Evolutionary conservation across 2,888 invertebrate genomes (phyloP).

Genomic region (Acholoe squamosa): DNA sequence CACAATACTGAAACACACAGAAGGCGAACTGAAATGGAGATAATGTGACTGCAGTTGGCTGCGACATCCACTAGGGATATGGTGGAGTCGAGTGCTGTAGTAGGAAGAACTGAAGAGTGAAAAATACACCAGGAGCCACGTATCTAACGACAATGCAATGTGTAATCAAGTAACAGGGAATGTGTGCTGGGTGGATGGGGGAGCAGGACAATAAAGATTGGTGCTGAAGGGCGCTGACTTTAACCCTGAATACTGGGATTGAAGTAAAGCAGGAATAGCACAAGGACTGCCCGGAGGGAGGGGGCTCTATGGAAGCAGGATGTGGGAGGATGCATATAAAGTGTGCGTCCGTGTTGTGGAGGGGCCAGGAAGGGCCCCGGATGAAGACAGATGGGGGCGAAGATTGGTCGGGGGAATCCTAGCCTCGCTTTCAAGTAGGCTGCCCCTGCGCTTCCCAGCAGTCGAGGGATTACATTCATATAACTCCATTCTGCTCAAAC

Average conservation of each 20-base stretch:
- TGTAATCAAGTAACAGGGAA: not conserved
- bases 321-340: not conserved
- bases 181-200: not conserved
- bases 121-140: too few species aligned
- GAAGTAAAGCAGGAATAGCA: not conserved
- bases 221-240: too few species aligned
- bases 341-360: not conserved
- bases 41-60: too few species aligned
- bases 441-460: constrained; percentile 37
- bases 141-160: too few species aligned
- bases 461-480: constrained; percentile 66
- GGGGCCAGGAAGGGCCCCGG: not conserved
- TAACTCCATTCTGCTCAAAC: constrained; percentile 67
- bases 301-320: not conserved
- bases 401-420: constrained; percentile 15
- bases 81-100: too few species aligned
- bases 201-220: not conserved
- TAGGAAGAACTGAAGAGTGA: too few species aligned
- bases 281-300: not conserved
- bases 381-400: not conserved
- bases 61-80: too few species aligned
- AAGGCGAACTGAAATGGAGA: too few species aligned
- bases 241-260: too few species aligned
- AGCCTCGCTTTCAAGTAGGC: not conserved
- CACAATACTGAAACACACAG: too few species aligned